Conservation (phyloP, 2,888 invertebrate genomes). For the Heteropelma amictum region DNA sequence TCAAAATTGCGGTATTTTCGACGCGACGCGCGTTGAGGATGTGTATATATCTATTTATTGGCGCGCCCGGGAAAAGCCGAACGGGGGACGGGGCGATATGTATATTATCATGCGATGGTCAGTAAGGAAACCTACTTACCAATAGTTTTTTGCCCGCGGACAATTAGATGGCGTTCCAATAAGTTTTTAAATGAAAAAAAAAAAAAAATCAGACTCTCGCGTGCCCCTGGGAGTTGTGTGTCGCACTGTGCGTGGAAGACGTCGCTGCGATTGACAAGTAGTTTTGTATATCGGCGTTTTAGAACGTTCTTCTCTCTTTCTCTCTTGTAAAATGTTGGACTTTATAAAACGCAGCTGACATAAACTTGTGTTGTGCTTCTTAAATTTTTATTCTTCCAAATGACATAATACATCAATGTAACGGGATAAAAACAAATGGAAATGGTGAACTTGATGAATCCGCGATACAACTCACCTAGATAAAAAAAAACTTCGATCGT, state of each 20-base stretch:
- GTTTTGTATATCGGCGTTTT: constrained; percentile 51
- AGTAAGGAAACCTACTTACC: background rate
- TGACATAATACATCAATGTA: background rate
- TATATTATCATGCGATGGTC: background rate
- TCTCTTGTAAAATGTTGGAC: background rate
- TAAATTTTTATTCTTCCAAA: background rate
- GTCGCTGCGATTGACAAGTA: constrained; percentile 50
- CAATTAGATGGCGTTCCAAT: background rate
- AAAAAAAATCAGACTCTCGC: constrained; percentile 4
- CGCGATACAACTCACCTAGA: constrained; percentile 67
- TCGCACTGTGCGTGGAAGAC: constrained; percentile 62
- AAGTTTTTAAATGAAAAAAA: constrained; percentile 23
- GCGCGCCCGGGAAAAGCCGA: no score
- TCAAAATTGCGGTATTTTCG: no score
- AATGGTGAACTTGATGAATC: constrained; percentile 56
- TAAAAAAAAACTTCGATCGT: constrained; percentile 34
- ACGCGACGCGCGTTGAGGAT: no score
- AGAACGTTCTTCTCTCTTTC: background rate
- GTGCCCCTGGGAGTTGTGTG: constrained; percentile 62
- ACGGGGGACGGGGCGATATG: no score
- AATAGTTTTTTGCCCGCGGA: background rate
- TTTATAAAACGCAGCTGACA: background rate
- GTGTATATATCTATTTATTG: no score
- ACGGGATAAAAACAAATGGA: background rate
- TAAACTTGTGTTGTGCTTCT: background rate